phyloP scores from a whole-genome alignment of 2,113 vertebrate species.

The Aegithalos caudatus region DNA sequence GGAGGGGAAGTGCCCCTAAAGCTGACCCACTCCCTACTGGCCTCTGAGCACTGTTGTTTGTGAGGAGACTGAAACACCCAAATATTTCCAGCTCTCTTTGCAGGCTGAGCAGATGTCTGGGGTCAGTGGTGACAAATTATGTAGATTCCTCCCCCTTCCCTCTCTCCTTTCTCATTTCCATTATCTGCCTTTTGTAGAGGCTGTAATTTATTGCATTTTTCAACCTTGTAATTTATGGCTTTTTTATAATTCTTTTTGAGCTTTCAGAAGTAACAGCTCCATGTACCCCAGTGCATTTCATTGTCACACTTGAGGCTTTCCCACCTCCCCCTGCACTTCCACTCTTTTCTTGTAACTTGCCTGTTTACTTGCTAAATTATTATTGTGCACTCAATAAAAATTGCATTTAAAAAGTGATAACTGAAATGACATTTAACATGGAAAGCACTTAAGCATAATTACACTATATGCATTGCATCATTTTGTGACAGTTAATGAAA shows the following conservation, averaged over 20 bases:
- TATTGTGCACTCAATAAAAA: conserved; percentile 75
- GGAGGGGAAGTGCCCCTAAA: neutral
- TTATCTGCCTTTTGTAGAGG: conserved; percentile 71
- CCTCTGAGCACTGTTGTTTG: neutral
- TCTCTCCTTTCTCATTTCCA: conserved; percentile 64
- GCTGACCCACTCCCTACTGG: neutral
- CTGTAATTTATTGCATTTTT: conserved; percentile 74
- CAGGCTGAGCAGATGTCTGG: conserved; percentile 61
- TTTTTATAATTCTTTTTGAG: conserved; percentile 57
- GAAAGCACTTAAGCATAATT: conserved; percentile 79
- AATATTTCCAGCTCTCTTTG: conserved; percentile 58
- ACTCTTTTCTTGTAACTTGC: conserved; percentile 63
- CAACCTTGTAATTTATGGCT: conserved; percentile 71
- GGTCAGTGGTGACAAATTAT: conserved; percentile 72
- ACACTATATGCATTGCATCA: conserved; percentile 74
- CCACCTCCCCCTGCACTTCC: conserved; percentile 48
- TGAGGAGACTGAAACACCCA: conserved; percentile 38
- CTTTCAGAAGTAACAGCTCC: conserved; percentile 66
- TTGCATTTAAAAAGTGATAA: conserved; percentile 75
- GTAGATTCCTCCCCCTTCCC: conserved; percentile 60
- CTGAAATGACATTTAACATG: conserved; percentile 77
- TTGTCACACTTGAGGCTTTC: conserved; percentile 57
- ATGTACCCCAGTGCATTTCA: conserved; percentile 56
- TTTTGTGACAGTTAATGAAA: conserved; percentile 69
- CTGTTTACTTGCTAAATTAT: conserved; percentile 70